A percentile compares a stretch with the other conserved stretches of the same genome.
phyloP scores from a whole-genome alignment of 2,888 invertebrate genomes.

The Parasteatoda lunata region DNA sequence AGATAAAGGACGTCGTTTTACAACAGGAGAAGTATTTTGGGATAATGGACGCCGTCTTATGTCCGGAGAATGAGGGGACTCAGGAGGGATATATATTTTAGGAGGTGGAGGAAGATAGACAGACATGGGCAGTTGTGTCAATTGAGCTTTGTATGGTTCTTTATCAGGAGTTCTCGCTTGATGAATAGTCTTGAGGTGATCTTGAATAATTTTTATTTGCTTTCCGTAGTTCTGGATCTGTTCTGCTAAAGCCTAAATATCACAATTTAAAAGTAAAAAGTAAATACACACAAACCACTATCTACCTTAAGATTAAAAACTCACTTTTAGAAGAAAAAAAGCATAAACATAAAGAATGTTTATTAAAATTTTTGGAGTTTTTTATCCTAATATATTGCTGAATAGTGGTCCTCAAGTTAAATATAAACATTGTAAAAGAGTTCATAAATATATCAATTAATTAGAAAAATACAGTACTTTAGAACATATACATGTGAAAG shows the following conservation, averaged over 20 bases:
- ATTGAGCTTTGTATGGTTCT: constrained; percentile 66
- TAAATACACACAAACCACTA: neutral
- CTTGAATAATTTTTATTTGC: constrained; percentile 69
- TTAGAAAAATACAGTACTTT: too few relatives aligned
- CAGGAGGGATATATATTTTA: constrained; percentile 63
- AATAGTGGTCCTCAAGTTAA: too few relatives aligned
- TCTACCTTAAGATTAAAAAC: too few relatives aligned
- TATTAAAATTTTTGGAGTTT: too few relatives aligned
- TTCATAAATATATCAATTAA: too few relatives aligned
- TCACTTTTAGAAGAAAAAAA: too few relatives aligned
- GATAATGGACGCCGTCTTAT: constrained; percentile 21
- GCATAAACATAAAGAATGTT: too few relatives aligned
- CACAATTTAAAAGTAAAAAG: constrained; percentile 8
- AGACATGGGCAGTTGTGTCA: constrained; percentile 61
- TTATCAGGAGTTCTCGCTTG: constrained; percentile 67
- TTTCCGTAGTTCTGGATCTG: constrained; percentile 70
- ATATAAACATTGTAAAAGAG: too few relatives aligned
- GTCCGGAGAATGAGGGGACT: constrained; percentile 41
- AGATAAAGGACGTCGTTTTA: constrained; percentile 22
- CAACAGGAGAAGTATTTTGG: neutral
- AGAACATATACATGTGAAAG: too few relatives aligned
- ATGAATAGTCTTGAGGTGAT: constrained; percentile 69
- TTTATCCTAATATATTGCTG: too few relatives aligned
- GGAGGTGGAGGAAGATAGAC: constrained; percentile 62
- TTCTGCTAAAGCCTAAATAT: constrained; percentile 70